Conservation (phyloP, 2,888 invertebrate genomes). For the Nemurella pictetii region DNA sequence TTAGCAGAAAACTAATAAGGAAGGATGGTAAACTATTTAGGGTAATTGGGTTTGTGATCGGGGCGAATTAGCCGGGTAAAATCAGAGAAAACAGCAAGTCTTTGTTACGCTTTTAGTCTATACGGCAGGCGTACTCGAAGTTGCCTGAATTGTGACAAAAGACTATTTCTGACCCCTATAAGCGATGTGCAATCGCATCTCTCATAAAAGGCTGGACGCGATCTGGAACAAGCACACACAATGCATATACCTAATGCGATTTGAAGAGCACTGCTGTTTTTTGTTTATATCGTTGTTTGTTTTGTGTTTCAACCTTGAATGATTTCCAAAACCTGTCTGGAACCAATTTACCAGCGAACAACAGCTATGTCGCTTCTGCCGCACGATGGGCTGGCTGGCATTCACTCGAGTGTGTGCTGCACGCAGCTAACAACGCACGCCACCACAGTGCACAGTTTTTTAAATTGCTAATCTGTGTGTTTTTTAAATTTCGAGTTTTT, state of each 20-base stretch:
- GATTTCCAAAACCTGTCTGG: slow-evolving; percentile 6
- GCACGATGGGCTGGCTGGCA: background rate
- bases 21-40: background rate
- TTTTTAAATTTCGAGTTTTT: no score
- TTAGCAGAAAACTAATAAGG: background rate
- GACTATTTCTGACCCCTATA: background rate
- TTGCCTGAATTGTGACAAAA: background rate
- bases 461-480: no score
- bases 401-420: no score
- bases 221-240: background rate
- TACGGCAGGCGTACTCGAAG: no score
- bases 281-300: background rate
- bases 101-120: no score
- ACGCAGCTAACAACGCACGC: no score
- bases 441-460: no score
- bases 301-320: slow-evolving; percentile 19
- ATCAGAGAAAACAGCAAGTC: no score
- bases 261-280: background rate
- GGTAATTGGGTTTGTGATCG: background rate
- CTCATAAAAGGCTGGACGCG: background rate
- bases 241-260: background rate
- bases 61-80: no score
- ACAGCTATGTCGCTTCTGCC: background rate
- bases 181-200: no score
- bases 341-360: background rate